Evolutionary conservation across 1,140 invertebrate genomes (phyloP).

Genomic region (Ephestia elutella): DNA sequence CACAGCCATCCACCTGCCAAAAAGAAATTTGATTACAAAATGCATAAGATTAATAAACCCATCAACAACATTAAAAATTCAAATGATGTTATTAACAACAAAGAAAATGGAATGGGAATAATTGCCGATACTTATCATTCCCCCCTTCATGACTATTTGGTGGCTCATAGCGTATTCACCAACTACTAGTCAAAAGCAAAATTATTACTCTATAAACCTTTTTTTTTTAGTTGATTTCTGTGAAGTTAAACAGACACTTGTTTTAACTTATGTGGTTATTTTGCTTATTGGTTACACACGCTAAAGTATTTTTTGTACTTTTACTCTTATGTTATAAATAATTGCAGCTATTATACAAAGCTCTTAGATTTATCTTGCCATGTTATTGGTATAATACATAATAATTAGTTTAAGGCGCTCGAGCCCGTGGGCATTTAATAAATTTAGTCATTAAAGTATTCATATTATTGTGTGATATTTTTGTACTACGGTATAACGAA

Average conservation of each 20-base stretch:
- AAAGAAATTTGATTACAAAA: constrained; percentile 30
- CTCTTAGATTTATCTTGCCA: not conserved
- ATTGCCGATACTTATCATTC: constrained; percentile 8
- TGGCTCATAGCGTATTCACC: constrained; percentile 58
- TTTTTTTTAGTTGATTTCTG: too few relatives aligned
- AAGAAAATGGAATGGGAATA: constrained; percentile 24
- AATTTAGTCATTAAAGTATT: not conserved
- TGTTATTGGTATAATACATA: not conserved
- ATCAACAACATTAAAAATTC: constrained; percentile 21
- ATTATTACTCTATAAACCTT: too few relatives aligned
- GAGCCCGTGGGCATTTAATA: not conserved
- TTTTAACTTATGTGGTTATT: not conserved
- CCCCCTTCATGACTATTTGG: constrained; percentile 55
- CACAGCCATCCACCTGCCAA: constrained; percentile 57
- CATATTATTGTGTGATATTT: too few relatives aligned
- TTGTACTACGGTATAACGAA: too few relatives aligned
- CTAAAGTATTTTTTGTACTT: not conserved
- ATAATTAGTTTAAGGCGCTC: not conserved
- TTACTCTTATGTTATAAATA: not conserved
- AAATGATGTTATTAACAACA: constrained; percentile 19
- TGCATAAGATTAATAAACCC: not conserved
- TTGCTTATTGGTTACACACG: not conserved
- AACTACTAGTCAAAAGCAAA: constrained; percentile 27
- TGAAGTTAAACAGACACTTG: too few relatives aligned
- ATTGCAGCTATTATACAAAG: not conserved